Evolutionary conservation across 2,797 vertebrate species (phyloP), one percentile per base, ranked within the genome.

Genomic region (Sebastes nivosus): DNA sequence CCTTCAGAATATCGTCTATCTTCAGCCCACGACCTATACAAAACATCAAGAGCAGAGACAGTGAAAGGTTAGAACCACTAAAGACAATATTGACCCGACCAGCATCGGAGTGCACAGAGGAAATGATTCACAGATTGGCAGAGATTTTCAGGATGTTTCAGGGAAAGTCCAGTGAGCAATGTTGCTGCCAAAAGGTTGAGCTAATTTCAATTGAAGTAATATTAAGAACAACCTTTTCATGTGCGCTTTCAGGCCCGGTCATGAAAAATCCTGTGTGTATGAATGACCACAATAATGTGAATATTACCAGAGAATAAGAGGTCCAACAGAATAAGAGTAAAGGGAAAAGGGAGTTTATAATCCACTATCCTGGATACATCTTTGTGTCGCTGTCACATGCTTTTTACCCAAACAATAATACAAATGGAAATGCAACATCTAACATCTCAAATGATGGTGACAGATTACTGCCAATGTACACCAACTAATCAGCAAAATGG

Each of bases 1-100:
- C 97, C 93, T 97, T 99, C 80, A 99, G 93, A 79, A 99, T 95
- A 84, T 98, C 96, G 50, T 91, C 92, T 68, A 99, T 95, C 92
- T 95, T 96, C 84, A 99, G 92, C 58, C 98, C 98, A 67, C 91
- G 97, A 69, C 98, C 98, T 99, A 52, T 2, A 83, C 0, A 3
- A 29, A 67, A 68, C 79, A 79, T 36, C 52, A 59, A 67, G n/a
- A 72, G 59, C 52, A 61, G 50, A 65, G 68, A 79, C 0, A 34
- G 42, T 1, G 36, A 61, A 74, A 78, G 36, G 59, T 81, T 65
- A 74, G 59, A 67, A 34, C 4, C 36, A 78, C 50, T 7, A 22
- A 76, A 65, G 36, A 54, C 32, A 52, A 59, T n/a, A 81, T 24
- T 84, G 72, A 77, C 77, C 75, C 8, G 3, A 74, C 20, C 25